Conservation (phyloP, 2,797 vertebrate species). For the Esox masquinongy region DNA sequence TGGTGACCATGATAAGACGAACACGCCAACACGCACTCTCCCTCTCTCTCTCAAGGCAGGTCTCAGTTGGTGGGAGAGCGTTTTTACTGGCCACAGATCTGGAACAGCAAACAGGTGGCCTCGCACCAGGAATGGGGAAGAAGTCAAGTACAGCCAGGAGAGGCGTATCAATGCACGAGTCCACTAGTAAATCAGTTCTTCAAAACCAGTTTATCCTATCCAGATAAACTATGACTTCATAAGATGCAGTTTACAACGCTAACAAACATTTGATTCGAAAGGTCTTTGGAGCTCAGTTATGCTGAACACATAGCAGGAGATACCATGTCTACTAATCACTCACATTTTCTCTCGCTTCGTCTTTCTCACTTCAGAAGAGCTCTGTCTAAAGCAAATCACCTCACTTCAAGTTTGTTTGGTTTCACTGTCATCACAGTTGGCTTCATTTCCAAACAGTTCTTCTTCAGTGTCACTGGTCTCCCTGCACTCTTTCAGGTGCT, state of each 20-base stretch:
- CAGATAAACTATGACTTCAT: not conserved
- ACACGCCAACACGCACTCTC: too few relatives aligned
- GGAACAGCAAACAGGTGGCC: slow-evolving; percentile 47
- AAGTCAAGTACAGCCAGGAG: slow-evolving; percentile 20
- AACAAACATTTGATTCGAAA: not conserved
- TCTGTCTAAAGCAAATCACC: too few relatives aligned
- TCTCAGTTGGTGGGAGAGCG: too few relatives aligned
- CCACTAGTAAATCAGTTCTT: not conserved
- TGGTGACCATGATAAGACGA: too few relatives aligned
- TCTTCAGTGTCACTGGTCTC: not conserved
- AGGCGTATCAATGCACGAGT: slow-evolving; percentile 18
- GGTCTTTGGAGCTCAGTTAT: not conserved
- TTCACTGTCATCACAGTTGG: too few relatives aligned
- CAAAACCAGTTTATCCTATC: not conserved
- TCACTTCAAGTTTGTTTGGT: too few relatives aligned
- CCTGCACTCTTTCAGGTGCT: not conserved
- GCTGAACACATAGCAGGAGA: not conserved
- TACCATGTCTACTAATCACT: not conserved
- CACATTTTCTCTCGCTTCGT: not conserved
- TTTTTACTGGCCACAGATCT: slow-evolving; percentile 19
- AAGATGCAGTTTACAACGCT: not conserved
- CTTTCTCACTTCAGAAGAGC: not conserved
- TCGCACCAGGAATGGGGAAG: slow-evolving; percentile 35
- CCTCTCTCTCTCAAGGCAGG: not conserved
- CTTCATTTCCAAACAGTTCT: too few relatives aligned